Conservation (phyloP, 2,113 vertebrate genomes). For the Rhinoptilus africanus region DNA sequence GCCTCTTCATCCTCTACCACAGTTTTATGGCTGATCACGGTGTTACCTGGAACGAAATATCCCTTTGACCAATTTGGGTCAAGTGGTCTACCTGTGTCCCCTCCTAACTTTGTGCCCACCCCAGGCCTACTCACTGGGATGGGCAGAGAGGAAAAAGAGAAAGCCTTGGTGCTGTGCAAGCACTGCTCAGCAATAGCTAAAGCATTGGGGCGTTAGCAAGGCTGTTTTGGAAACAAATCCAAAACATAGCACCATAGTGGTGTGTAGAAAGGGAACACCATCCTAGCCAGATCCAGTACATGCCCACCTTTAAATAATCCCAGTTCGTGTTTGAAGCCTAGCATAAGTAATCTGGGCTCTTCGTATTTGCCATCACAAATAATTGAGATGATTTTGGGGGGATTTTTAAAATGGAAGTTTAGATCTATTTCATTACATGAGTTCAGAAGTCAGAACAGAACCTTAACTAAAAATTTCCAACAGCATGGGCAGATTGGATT, state of each 20-base stretch:
- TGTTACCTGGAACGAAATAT: not conserved
- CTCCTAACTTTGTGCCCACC: not conserved
- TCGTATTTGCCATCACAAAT: not conserved
- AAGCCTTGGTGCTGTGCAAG: not conserved
- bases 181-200: not conserved
- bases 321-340: not conserved
- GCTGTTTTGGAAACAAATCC: not conserved
- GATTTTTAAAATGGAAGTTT: not conserved
- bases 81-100: not conserved
- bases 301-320: not conserved
- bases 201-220: not conserved
- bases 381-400: not conserved
- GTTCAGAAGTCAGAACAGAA: not conserved
- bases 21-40: not conserved
- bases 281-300: not conserved
- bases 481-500: not conserved
- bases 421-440: not conserved
- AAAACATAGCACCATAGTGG: not conserved
- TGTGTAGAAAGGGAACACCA: not conserved
- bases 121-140: not conserved
- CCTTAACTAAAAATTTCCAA: not conserved
- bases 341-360: not conserved
- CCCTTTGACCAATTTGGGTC: not conserved
- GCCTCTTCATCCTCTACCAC: not conserved
- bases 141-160: not conserved